phyloP scores from a whole-genome alignment of 2,797 vertebrate species.

The Alca torda region DNA sequence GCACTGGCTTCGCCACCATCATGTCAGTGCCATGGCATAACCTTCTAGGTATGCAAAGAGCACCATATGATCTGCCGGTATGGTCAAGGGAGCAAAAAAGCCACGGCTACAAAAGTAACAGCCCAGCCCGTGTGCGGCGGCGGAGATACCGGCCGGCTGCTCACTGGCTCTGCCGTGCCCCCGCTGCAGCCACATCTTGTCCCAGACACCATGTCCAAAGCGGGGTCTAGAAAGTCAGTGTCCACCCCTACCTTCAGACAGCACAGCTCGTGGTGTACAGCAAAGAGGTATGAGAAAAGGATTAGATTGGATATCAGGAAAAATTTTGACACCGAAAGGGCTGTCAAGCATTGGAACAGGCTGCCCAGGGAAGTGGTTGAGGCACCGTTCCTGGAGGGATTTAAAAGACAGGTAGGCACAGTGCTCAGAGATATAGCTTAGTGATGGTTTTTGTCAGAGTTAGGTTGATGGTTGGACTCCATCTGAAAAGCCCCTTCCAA shows the following conservation, averaged over 20 bases:
- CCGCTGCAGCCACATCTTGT: background rate
- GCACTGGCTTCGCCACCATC: background rate
- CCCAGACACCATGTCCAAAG: background rate
- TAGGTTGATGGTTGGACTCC: background rate
- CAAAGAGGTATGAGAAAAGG: background rate
- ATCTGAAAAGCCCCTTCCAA: background rate
- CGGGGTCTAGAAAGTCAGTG: background rate
- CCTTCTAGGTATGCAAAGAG: background rate
- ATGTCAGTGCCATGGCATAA: background rate
- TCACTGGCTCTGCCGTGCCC: background rate
- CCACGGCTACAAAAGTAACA: background rate
- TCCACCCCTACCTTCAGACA: background rate
- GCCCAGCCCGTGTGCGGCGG: rapidly evolving
- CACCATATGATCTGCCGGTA: background rate
- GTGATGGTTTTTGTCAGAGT: background rate
- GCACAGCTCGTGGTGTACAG: background rate
- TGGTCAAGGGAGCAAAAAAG: background rate
- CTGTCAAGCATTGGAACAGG: too few relatives aligned
- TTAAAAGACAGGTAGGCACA: background rate
- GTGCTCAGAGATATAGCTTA: background rate
- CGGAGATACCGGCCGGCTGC: rapidly evolving
- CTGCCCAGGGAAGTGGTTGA: background rate
- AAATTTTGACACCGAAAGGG: too few relatives aligned
- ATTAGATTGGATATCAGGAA: too few relatives aligned
- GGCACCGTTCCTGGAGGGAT: background rate